Base-by-base conservation (phyloP, 2,113 vertebrate species). In the Petaurus breviceps region DNA sequence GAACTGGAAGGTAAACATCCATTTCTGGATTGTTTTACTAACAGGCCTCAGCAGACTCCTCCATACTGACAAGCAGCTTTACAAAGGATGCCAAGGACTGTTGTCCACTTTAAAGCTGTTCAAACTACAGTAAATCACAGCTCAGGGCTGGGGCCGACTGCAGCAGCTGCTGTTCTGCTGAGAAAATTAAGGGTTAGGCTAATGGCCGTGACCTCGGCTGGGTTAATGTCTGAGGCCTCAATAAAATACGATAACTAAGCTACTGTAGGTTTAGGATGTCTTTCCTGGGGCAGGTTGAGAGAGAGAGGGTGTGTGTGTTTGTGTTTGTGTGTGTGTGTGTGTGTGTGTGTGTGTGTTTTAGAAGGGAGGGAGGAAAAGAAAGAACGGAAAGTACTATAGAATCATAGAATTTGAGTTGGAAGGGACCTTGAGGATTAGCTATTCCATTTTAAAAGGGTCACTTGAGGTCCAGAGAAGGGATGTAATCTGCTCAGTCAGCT, bases 121-220 rank as follows among this genome's bases (percentile, higher is more conserved):
- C 77, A 92, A 28, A 37, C 91, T 94, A 57, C 0, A 91, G 61
- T 3, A 91, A 96, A 91, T 55, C 94, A 91, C 37, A 16, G 90
- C 53, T 93, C 91, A 97, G 91, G 43, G 51, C 6, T 5, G 37
- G 53, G 47, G 47, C 43, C 43, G 49, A 28, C 91, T 57, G 89
- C 46, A 92, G 93, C 94, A 96, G 91, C 51, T 94, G 94, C 84
- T 57, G 37, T 94, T 98, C 90, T 49, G 96, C 47, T 61, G 90
- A 90, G 84, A 55, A 95, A 96, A 57, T 12, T 14, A 91, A 95
- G 89, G 49, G 23, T 92, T 4, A 43, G 57, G 97, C 51, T 95
- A 90, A 97, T 43, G 95, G 90, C 10, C 47, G 52, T 92, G 68
- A 28, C 46, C 94, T 93, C n/a, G 16, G 91, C 31, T 93, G 2